Conservation (phyloP, 2,888 invertebrate species). For the Watsonalla binaria region DNA sequence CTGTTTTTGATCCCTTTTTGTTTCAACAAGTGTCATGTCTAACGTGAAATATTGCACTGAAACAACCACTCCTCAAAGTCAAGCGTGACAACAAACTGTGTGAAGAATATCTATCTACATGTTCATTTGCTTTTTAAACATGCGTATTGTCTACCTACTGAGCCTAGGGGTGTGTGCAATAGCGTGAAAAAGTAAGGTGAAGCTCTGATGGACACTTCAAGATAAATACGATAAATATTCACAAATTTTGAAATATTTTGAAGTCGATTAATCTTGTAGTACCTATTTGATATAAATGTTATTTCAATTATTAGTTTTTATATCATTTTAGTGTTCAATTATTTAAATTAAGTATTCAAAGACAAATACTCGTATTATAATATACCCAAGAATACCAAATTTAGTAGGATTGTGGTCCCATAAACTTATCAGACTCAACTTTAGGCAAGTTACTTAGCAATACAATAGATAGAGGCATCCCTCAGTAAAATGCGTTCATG, state of each 20-base stretch:
- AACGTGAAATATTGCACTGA: neutral
- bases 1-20: no score
- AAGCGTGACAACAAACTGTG: slow-evolving; percentile 10
- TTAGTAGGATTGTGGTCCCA: no score
- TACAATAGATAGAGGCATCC: slow-evolving; percentile 56
- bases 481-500: slow-evolving; percentile 60
- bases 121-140: slow-evolving; percentile 13
- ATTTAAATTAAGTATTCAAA: no score
- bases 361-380: no score
- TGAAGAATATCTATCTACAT: slow-evolving; percentile 8
- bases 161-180: slow-evolving; percentile 25
- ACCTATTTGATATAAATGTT: no score
- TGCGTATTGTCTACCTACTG: slow-evolving; percentile 9
- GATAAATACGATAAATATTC: no score
- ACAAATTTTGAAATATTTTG: no score
- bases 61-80: slow-evolving; percentile 2
- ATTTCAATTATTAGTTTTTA: no score
- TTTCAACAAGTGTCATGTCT: neutral
- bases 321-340: no score
- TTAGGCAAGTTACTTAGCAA: slow-evolving; percentile 52
- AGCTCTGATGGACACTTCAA: slow-evolving; percentile 12
- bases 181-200: slow-evolving; percentile 27
- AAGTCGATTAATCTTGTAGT: no score
- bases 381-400: no score
- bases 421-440: slow-evolving; percentile 11